A percentile compares a stretch with the other conserved stretches of the same genome.
Conservation (phyloP, 2,888 invertebrate genomes). For the Rhimphoctona megacephalus region DNA sequence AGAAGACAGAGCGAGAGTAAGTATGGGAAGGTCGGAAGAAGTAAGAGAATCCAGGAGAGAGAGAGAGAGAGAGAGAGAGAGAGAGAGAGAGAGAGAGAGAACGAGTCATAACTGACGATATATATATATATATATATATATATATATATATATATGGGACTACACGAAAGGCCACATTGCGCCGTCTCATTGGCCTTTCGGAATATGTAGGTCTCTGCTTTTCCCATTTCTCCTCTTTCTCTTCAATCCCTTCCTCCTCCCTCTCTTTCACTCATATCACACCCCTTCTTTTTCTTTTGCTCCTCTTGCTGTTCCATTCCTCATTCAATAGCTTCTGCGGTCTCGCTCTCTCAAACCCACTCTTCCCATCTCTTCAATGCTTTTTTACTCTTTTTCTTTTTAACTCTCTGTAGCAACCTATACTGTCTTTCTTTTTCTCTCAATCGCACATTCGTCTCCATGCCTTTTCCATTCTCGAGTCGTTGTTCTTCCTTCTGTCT, state of each 20-base stretch:
- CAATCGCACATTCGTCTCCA: background rate
- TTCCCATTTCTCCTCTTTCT: conserved; percentile 61
- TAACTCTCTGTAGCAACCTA: conserved; percentile 33
- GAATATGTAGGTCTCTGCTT: conserved; percentile 83
- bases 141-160: conserved; percentile 4
- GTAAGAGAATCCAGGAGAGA: conserved; percentile 5
- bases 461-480: conserved; percentile 15
- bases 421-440: conserved; percentile 34
- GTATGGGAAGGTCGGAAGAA: background rate
- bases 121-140: conserved; percentile 17
- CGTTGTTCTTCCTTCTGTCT: conserved; percentile 51
- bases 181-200: conserved; percentile 84
- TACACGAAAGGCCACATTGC: conserved; percentile 80
- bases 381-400: conserved; percentile 36
- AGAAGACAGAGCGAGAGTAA: background rate
- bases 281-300: conserved; percentile 52
- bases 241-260: conserved; percentile 33
- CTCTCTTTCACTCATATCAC: conserved; percentile 43
- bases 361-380: conserved; percentile 40
- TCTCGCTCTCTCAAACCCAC: conserved; percentile 32
- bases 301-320: conserved; percentile 43
- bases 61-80: too few species aligned
- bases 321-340: conserved; percentile 20
- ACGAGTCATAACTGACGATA: conserved; percentile 3
- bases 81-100: conserved; percentile 27